Evolutionary conservation across 2,113 vertebrate genomes (phyloP), one percentile per base, ranked within the genome.

Genomic region (Trematocara unimaculatum): DNA sequence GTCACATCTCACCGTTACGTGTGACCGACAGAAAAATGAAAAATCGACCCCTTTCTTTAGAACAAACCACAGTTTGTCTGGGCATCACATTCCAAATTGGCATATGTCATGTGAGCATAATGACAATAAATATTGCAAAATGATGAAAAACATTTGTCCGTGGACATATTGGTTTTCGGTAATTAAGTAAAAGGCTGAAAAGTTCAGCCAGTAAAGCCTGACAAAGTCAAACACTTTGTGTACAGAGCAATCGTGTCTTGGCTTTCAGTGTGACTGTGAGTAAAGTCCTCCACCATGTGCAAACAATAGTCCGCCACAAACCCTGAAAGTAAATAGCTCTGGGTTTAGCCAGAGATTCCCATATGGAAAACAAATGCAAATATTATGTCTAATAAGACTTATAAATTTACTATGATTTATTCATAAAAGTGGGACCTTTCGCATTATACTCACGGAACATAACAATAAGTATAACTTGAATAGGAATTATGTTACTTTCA

Each of bases 231-330:
- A 85, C 67, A 11, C 67, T 84, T 82, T 95, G 92, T 95, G 92
- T 93, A 88, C 93, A 93, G 64, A 93, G 90, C 87, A 74, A 92
- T 91, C 49, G 20, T 85, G 87, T 84, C 81, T 78, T 49, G 81
- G 94, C 87, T 87, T 88, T 90, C 87, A 82, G 90, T 51, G 88
- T 60, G 86, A 92, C 86, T 89, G 58, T 91, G 93, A 92, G 91
- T 94, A 93, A 95, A 95, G 94, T 95, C 92, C 95, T 94, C 95
- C 95, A 70, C 96, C 95, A 96, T 96, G 89, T 88, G 94, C 94
- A 96, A 95, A 95, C 93, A 94, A 60, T 10, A 58, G 90, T 79
- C 87, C 1, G 82, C 90, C 91, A 82, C 94, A 91, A 96, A 91
- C 94, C 95, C 93, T 86, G 64, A 96, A 94, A 92, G 95, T 89